A percentile compares a stretch with the other conserved stretches of the same genome.
Conservation (phyloP, 1,140 invertebrate species). For the Helicorthomorpha holstii region DNA sequence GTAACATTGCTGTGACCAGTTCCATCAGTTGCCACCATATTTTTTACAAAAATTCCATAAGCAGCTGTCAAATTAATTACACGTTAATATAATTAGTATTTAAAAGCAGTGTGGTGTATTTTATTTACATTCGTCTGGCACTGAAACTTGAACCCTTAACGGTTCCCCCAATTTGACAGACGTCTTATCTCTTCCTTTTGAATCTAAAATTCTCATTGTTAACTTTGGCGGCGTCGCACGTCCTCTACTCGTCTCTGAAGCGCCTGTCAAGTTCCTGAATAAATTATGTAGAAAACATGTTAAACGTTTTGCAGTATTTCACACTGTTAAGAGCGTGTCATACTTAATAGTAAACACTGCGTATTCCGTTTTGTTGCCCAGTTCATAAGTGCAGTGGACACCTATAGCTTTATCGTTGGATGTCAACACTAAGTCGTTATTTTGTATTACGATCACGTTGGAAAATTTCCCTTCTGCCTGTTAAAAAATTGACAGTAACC, state of each 20-base stretch:
- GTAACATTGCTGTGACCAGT: conserved; percentile 10
- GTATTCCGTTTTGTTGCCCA: conserved; percentile 15
- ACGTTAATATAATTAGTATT: not conserved
- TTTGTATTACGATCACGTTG: conserved; percentile 15
- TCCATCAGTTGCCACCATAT: conserved; percentile 12
- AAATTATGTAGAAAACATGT: not conserved
- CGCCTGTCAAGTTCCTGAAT: not conserved
- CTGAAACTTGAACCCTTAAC: conserved; percentile 15
- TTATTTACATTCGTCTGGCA: conserved; percentile 15
- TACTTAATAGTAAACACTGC: conserved; percentile 12
- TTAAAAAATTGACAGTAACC: not conserved
- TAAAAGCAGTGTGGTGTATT: not conserved
- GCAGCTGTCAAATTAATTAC: conserved; percentile 3
- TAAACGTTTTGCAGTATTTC: not conserved
- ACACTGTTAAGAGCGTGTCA: not conserved
- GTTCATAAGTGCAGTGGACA: conserved; percentile 14
- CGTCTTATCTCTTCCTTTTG: conserved; percentile 13
- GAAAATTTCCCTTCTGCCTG: conserved; percentile 14
- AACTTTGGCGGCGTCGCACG: conserved; percentile 13
- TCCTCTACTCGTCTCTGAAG: conserved; percentile 4
- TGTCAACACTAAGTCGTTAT: conserved; percentile 15
- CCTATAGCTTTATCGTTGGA: conserved; percentile 15
- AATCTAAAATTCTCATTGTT: conserved; percentile 15
- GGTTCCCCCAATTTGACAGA: conserved; percentile 15
- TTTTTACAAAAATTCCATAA: conserved; percentile 13